These are phyloP conservation scores for Punctoribates punctum DNA, from an alignment of 2,888 invertebrate genomes.

Conservation along the genomic window DNA sequence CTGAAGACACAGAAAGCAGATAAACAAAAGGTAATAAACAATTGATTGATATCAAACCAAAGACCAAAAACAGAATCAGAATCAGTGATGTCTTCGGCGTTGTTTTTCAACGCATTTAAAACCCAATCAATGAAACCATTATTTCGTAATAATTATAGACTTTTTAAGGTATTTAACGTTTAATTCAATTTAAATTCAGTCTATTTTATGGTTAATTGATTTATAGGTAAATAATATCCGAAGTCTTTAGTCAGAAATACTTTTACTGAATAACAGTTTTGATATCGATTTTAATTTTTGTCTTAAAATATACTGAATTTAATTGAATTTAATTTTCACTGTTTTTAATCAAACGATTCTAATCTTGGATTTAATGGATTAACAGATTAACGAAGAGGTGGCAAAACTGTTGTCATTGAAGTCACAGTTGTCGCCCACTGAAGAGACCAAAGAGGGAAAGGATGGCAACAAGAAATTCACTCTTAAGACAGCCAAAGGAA, in stretches of 20 bases:
- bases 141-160: background rate
- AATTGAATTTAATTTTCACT: slow-evolving; percentile 1
- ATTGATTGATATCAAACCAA: background rate
- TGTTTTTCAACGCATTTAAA: background rate
- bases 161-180: slow-evolving; percentile 5
- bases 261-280: too few relatives aligned
- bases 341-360: background rate
- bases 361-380: background rate
- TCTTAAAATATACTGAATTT: background rate
- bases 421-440: slow-evolving; percentile 59
- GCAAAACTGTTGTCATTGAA: slow-evolving; percentile 75
- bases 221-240: too few relatives aligned
- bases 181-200: slow-evolving; percentile 21
- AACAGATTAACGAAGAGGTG: slow-evolving; percentile 79
- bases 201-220: background rate
- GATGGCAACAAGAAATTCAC: slow-evolving; percentile 26
- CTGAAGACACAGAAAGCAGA: slow-evolving; percentile 39
- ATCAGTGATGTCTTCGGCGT: slow-evolving; percentile 13
- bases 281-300: background rate
- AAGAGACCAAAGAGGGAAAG: background rate
- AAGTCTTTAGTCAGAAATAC: too few relatives aligned
- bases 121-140: background rate
- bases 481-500: slow-evolving; percentile 59
- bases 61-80: background rate
- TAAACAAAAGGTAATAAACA: slow-evolving; percentile 35